phyloP scores from a whole-genome alignment of 2,797 vertebrate genomes.

The Propithecus perrieri region DNA sequence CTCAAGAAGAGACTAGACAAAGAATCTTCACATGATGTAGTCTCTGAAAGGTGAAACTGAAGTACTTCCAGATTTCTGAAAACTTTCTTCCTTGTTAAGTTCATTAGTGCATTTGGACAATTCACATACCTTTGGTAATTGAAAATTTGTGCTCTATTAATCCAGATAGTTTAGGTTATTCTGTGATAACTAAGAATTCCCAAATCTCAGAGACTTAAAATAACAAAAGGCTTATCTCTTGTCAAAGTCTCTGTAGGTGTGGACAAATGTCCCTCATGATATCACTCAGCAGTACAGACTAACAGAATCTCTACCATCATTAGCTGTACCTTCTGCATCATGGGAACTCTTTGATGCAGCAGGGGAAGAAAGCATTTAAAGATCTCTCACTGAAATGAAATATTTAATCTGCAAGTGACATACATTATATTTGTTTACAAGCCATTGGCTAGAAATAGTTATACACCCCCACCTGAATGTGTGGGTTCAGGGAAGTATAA shows the following conservation, averaged over 20 bases:
- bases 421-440: neutral
- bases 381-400: neutral
- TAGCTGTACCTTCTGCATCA: neutral
- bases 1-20: slow-evolving; percentile 6
- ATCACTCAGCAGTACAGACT: neutral
- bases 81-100: slow-evolving; percentile 4
- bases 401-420: neutral
- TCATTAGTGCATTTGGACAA: neutral
- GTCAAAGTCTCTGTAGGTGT: neutral
- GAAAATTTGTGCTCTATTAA: neutral
- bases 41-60: neutral
- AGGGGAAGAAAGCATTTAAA: neutral
- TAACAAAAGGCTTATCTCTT: neutral
- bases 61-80: slow-evolving; percentile 8
- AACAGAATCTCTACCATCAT: neutral
- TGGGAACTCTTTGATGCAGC: neutral
- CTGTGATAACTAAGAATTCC: neutral
- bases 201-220: neutral
- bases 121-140: neutral
- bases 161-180: neutral
- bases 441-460: neutral
- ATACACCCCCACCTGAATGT: neutral
- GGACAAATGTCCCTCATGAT: neutral
- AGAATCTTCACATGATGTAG: neutral
- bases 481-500: neutral